Base-by-base conservation (phyloP, 2,888 invertebrate species). In the Gymnosoma rotundatum region DNA sequence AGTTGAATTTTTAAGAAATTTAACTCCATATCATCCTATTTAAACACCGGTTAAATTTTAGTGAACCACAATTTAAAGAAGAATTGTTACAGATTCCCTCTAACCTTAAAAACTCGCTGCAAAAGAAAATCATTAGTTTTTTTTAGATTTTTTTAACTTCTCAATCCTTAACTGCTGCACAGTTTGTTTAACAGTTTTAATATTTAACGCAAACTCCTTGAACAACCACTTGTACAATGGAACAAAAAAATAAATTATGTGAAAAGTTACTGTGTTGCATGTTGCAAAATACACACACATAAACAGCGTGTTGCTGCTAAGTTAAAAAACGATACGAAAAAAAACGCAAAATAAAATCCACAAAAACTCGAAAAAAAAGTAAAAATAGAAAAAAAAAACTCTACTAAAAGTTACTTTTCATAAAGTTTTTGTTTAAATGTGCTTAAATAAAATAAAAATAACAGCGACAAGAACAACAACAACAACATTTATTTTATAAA, bases 231-330 rank as follows among this genome's bases (percentile, higher is more conserved):
- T 67, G 61, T 73, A 73, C 18, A 74, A 18, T 38, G 20, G 5
- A 5, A 32, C 6, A 32, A 32, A 32, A 32, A 32, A 32, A 54
- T 58, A 67, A 78, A 48, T 36, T 32, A 18, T 61, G 48, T 52
- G 54, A 78, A 83, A 78, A 83, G 83, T 83, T 83, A 83, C 74
- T 78, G 69, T 83, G 78, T 83, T 83, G 83, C 83, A 78, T 83
- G 78, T 70, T 20, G 69, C 25, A 67, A 64, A 50, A 69, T 3
- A 7, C 32, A 20, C 67, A 52, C 38, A 20, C 32, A 32, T 6
- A 32, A 2, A 32, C 32, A 32, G 32, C 32, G 2, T 36, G 38
- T 36, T 79, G 66, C 69, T 70, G 70, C 63, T 69, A 50, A 60
- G 42, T 58, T 63, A 66, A 69, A 60, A 38, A 38, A 25, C 56